These are phyloP conservation scores for Lordiphosa stackelbergi DNA, from an alignment of 1,140 invertebrate genomes.

Conservation along the genomic window DNA sequence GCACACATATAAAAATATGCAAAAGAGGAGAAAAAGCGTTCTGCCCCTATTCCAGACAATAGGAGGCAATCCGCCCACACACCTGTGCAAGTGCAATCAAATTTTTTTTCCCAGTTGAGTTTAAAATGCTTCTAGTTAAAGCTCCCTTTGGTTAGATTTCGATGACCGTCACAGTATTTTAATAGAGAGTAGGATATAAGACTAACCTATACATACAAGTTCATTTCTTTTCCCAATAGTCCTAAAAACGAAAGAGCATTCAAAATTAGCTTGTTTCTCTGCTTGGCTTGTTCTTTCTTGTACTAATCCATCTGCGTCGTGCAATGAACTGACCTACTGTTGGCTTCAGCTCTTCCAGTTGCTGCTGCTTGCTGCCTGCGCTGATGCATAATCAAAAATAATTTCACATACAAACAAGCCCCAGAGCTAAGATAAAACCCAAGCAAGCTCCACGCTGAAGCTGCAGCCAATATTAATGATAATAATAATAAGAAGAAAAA, in stretches of 20 bases:
- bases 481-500: slow-evolving; percentile 75
- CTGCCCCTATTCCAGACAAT: too few relatives aligned
- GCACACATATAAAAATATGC: too few relatives aligned
- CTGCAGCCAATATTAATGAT: slow-evolving; percentile 64
- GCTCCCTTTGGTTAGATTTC: too few relatives aligned
- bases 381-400: slow-evolving; percentile 74
- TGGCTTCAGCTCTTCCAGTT: slow-evolving; percentile 23
- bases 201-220: too few relatives aligned
- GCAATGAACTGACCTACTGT: slow-evolving; percentile 70
- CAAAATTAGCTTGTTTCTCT: slow-evolving; percentile 6
- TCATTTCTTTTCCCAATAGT: too few relatives aligned
- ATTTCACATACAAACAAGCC: slow-evolving; percentile 75
- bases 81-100: too few relatives aligned
- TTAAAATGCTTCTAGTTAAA: too few relatives aligned
- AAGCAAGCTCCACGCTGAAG: slow-evolving; percentile 35
- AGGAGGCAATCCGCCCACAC: too few relatives aligned
- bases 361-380: slow-evolving; percentile 4
- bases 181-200: too few relatives aligned
- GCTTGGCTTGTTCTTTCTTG: slow-evolving; percentile 23
- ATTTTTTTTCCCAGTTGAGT: too few relatives aligned
- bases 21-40: too few relatives aligned
- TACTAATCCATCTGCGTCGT: slow-evolving; percentile 61
- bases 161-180: too few relatives aligned
- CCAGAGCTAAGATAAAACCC: slow-evolving; percentile 36
- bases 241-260: slow-evolving; percentile 26